These are phyloP conservation scores for Drosophila barbarae DNA, from an alignment of 2,888 invertebrate species.

Conservation along the genomic window DNA sequence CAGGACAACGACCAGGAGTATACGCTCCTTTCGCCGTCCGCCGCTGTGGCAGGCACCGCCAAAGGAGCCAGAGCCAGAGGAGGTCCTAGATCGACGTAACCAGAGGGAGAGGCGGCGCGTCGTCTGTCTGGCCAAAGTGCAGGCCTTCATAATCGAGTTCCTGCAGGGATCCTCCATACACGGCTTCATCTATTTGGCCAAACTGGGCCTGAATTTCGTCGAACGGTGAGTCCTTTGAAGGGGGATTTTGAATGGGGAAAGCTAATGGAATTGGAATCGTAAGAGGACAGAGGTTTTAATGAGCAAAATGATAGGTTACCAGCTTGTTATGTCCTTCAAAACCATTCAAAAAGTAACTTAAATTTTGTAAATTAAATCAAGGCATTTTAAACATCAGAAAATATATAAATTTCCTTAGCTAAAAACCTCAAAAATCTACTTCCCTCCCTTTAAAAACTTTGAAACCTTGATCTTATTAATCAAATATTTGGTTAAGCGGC, in stretches of 20 bases:
- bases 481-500: constrained; percentile 26
- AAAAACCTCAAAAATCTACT: background rate
- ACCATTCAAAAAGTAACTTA: background rate
- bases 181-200: constrained; percentile 78
- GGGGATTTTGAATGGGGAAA: background rate
- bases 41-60: constrained; percentile 50
- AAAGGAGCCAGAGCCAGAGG: background rate
- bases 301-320: background rate
- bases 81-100: background rate
- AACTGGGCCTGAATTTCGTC: constrained; percentile 75
- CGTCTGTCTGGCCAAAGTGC: constrained; percentile 58
- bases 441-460: background rate
- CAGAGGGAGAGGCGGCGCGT: constrained; percentile 4
- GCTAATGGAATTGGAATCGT: constrained; percentile 19
- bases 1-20: constrained; percentile 32
- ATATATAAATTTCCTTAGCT: background rate
- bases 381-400: background rate
- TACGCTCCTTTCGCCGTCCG: constrained; percentile 64
- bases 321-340: too few species aligned
- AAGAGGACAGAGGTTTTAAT: background rate
- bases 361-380: background rate
- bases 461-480: constrained; percentile 14
- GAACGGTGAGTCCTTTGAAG: constrained; percentile 73
- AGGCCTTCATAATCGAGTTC: constrained; percentile 76
- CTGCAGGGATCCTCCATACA: constrained; percentile 78